Evolutionary conservation across 2,888 invertebrate genomes (phyloP).

Genomic region (Clitarchus hookeri): DNA sequence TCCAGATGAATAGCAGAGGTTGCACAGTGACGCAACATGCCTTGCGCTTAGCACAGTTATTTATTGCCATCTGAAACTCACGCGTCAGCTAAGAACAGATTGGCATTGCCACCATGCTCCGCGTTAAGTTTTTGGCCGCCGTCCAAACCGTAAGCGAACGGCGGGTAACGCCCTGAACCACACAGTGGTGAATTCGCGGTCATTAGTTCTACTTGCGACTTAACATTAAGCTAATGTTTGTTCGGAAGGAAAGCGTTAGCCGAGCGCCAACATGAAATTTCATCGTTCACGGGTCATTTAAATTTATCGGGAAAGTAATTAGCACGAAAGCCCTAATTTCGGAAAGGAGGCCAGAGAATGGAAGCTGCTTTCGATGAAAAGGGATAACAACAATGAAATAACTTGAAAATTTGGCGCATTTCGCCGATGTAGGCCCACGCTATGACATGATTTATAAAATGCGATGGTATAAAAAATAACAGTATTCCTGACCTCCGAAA

Average conservation of each 20-base stretch:
- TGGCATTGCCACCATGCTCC: background rate
- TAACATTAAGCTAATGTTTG: background rate
- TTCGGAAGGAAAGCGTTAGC: background rate
- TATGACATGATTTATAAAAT: no score
- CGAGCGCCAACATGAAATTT: background rate
- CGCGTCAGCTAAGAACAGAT: no score
- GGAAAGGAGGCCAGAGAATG: background rate
- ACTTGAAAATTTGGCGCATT: no score
- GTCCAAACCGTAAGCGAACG: background rate
- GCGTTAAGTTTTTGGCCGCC: background rate
- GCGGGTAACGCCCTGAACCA: background rate
- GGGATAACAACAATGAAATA: background rate
- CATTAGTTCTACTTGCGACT: background rate
- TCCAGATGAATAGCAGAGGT: no score
- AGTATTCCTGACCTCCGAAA: no score
- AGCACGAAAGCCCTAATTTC: background rate
- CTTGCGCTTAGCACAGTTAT: no score
- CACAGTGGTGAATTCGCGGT: background rate
- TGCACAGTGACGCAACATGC: no score
- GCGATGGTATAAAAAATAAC: no score
- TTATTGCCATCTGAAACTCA: no score
- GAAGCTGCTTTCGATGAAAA: background rate
- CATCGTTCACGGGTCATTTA: slow-evolving; percentile 10
- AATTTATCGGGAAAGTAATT: background rate
- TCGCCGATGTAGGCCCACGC: no score